A percentile compares a stretch with the other conserved stretches of the same genome.
Evolutionary conservation across 2,888 invertebrate species (phyloP).

Genomic region (Sthenelais limicola): DNA sequence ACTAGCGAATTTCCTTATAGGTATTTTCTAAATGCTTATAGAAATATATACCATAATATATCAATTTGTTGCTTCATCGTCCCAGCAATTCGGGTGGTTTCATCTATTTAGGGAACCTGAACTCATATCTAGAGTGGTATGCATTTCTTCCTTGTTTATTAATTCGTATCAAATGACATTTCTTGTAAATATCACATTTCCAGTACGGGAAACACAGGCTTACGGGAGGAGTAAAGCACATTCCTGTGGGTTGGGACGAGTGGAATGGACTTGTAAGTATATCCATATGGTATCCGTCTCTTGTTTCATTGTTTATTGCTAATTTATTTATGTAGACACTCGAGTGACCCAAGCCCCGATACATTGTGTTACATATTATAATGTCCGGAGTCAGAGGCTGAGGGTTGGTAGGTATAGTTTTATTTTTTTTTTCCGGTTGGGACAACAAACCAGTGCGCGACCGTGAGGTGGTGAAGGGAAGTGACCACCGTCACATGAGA

Average conservation of each 20-base stretch:
- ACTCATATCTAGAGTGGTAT: not conserved
- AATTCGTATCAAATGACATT: not conserved
- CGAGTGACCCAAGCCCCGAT: too few relatives aligned
- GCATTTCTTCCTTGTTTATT: not conserved
- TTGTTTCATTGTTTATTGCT: too few relatives aligned
- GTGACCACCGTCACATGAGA: too few relatives aligned
- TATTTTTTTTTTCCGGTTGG: too few relatives aligned
- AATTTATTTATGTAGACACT: too few relatives aligned
- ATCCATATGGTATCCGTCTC: not conserved
- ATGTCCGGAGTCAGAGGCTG: too few relatives aligned
- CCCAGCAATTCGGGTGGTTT: not conserved
- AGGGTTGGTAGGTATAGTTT: too few relatives aligned
- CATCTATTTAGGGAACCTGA: not conserved
- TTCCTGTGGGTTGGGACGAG: constrained; percentile 89
- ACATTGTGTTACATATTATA: too few relatives aligned
- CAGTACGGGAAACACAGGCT: constrained; percentile 78
- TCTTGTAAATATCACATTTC: constrained; percentile 54
- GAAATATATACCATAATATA: not conserved
- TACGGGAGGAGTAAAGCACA: constrained; percentile 79
- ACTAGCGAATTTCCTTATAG: not conserved
- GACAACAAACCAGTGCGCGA: too few relatives aligned
- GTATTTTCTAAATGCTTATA: not conserved
- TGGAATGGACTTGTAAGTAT: constrained; percentile 83
- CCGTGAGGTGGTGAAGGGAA: too few relatives aligned
- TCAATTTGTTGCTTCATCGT: not conserved